Conservation (phyloP, 2,113 vertebrate genomes). For the Phrynosoma platyrhinos region DNA sequence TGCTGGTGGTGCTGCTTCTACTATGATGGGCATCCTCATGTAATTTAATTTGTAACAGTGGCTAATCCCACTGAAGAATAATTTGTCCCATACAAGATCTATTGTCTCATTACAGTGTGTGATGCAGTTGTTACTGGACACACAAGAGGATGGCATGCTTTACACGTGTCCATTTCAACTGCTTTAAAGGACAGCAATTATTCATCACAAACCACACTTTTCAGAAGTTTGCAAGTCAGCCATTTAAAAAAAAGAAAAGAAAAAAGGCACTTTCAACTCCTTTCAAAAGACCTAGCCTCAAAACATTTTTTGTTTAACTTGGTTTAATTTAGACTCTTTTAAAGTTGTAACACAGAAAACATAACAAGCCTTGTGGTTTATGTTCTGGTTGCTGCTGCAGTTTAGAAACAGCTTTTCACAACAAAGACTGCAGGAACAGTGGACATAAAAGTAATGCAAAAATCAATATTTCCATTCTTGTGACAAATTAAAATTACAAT, state of each 20-base stretch:
- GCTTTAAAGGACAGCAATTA: slow-evolving; percentile 40
- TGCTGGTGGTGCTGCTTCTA: not conserved
- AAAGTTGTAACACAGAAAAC: slow-evolving; percentile 35
- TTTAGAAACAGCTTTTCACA: slow-evolving; percentile 39
- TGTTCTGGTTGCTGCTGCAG: slow-evolving; percentile 24
- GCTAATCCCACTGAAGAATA: not conserved
- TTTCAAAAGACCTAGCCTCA: slow-evolving; percentile 27
- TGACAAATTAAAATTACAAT: not conserved
- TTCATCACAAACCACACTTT: slow-evolving; percentile 30
- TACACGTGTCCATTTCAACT: slow-evolving; percentile 14
- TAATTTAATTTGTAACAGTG: slow-evolving; percentile 20
- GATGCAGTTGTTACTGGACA: not conserved
- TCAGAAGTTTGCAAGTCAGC: slow-evolving; percentile 38
- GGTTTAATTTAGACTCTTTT: slow-evolving; percentile 51
- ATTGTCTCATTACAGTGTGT: slow-evolving; percentile 14
- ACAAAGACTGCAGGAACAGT: slow-evolving; percentile 8
- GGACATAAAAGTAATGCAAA: not conserved
- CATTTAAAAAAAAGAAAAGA: not conserved
- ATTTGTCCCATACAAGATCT: not conserved
- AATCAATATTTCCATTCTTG: not conserved
- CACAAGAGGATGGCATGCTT: not conserved
- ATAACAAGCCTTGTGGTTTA: slow-evolving; percentile 27
- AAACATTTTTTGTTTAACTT: slow-evolving; percentile 45
- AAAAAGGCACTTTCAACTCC: not conserved
- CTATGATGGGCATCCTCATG: not conserved